Conservation (phyloP, 2,797 vertebrate genomes). For the Falco biarmicus region DNA sequence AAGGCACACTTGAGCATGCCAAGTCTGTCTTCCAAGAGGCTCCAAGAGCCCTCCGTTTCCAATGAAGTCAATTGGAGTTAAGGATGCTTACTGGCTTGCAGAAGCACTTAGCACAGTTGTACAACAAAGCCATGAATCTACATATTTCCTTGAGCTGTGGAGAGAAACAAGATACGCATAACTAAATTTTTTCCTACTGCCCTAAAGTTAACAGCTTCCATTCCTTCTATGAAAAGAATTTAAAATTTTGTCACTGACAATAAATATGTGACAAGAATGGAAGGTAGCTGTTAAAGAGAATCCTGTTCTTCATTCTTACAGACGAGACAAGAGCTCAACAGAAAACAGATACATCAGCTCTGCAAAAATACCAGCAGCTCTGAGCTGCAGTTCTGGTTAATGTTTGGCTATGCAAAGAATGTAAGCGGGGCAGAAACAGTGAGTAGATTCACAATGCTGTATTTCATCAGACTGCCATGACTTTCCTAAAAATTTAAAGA, state of each 20-base stretch:
- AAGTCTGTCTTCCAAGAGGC: neutral
- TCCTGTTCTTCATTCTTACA: neutral
- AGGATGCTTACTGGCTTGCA: neutral
- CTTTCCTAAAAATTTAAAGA: neutral
- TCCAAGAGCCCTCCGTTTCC: neutral
- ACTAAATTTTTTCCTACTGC: neutral
- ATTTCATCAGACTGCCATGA: neutral
- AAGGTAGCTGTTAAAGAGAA: neutral
- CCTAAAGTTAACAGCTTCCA: neutral
- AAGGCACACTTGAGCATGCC: neutral
- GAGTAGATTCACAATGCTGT: neutral
- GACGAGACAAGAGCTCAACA: neutral
- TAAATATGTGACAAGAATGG: neutral
- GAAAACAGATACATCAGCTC: neutral
- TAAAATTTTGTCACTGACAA: neutral
- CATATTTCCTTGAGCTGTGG: neutral
- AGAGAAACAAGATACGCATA: neutral
- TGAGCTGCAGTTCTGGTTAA: neutral
- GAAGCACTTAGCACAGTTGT: neutral
- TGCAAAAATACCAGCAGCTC: neutral
- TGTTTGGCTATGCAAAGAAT: conserved; percentile 28
- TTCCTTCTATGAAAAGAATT: neutral
- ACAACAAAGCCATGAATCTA: neutral
- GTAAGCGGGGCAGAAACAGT: neutral
- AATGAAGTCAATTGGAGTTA: neutral